Evolutionary conservation across 2,888 invertebrate genomes (phyloP), one percentile per base, ranked within the genome.

Genomic region (Parascotia fuliginaria): DNA sequence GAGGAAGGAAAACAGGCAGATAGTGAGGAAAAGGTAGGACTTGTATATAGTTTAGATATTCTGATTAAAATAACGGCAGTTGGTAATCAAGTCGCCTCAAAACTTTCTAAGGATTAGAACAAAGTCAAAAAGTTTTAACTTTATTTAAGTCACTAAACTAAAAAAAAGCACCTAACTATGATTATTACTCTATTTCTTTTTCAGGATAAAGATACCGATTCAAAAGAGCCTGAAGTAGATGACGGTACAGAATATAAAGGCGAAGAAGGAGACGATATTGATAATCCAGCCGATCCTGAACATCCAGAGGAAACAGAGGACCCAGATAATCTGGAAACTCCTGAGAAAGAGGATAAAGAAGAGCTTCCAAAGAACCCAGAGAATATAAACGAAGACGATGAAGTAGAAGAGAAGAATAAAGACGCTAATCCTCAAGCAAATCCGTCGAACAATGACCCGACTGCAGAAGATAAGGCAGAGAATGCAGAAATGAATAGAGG

Each of bases 361-460:
- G 79, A 89, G 9, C 65, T 88, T n/a, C 89, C 86, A 2, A 85
- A 84, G 34, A 92, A 91, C 32, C 83, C 82, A 4, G 87, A 90
- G 9, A 81, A 87, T 27, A 84, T 92, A 9, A 81, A 87, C 7
- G 82, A 89, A 52, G 81, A 89, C 46, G 91, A 92, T 63, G 79
- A 86, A 50, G 73, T 84, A 0, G 90, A 92, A 42, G 82, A 92
- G 19, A 86, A 92, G 50, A 81, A 85, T 14, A 86, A 85, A 27
- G 90, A 92, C 39, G 81, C 92, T 0, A 92, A 93, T 58, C 92
- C 93, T 44, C 85, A 93, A 63, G 90, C 93, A 1, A 92, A 92
- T 62, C 91, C 91, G 1, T 89, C 91, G 0, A 89, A 81, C 42
- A 83, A 92, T 55, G 90, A 93, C 33, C 88, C 92, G 0, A 81